Evolutionary conservation across 2,113 vertebrate species (phyloP), one percentile per base, ranked within the genome.

Genomic region (Leptocoma aspasia): DNA sequence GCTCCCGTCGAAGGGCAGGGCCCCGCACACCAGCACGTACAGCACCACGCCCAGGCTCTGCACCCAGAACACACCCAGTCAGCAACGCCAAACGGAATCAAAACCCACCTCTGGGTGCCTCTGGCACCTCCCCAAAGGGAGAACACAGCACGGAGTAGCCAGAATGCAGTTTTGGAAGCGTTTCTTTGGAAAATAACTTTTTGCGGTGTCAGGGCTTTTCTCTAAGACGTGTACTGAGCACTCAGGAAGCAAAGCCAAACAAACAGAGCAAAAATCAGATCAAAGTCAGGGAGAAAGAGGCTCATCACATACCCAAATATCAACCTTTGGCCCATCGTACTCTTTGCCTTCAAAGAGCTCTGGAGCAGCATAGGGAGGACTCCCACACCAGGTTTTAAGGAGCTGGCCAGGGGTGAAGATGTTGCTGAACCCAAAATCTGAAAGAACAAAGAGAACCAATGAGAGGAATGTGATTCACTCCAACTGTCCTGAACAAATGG

Each of bases 281-380:
- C 21, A 6, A 21, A 44, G 14, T 5, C 19, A 18, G 39, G 52
- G 19, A 69, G 30, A 9, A 24, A 5, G 39, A 70, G 45, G 54
- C 11, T 69, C 7, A 7, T 30, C 2, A 1, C 98, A 82, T 97
- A 99, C 99, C 99, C 99, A 99, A 94, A 99, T 99, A 97, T 99
- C 99, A 75, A 99, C 99, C 97, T 99, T 99, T 7, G 99, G 99
- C 37, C 99, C 99, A 8, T 99, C 99, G 3, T 99, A 99, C 45
- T 99, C 99, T 91, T 99, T 99, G 23, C 99, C 99, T 93, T 99
- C 99, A 35, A 99, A 99, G 72, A 99, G 98, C 39, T 99, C 99
- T 0, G 99, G 99, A 4, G 99, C 99, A 1, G 99, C 99, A 0
- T 99, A 99, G 6, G 99, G 99, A 35, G 99, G 99, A 47, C 99